Conservation (phyloP, 2,797 vertebrate species). For the Diplodus puntazzo region DNA sequence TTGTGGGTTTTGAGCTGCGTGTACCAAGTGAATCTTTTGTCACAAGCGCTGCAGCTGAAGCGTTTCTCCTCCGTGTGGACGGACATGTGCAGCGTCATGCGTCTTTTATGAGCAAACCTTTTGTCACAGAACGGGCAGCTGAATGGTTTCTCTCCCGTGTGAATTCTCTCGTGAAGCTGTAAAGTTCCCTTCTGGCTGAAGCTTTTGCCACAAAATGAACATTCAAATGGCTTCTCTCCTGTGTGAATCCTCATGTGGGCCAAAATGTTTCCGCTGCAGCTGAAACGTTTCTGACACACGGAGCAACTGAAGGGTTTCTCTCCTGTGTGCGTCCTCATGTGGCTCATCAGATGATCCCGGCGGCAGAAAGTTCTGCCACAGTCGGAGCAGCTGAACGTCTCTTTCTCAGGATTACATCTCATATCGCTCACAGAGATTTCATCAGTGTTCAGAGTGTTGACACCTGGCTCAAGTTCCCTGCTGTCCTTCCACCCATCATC, state of each 20-base stretch:
- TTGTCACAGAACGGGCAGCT: constrained; percentile 35
- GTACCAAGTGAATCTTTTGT: constrained; percentile 45
- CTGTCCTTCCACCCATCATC: neutral
- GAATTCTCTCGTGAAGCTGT: constrained; percentile 15
- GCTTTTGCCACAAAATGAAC: constrained; percentile 13
- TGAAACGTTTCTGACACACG: constrained; percentile 25
- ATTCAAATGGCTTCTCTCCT: constrained; percentile 33
- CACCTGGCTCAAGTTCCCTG: neutral
- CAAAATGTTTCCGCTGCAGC: constrained; percentile 21
- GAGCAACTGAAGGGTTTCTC: constrained; percentile 49
- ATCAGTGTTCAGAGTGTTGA: neutral
- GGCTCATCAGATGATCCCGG: constrained; percentile 42
- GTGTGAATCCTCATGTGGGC: constrained; percentile 56
- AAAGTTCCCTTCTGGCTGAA: constrained; percentile 29
- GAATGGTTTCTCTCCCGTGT: constrained; percentile 46
- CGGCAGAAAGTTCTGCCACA: constrained; percentile 26
- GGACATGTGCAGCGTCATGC: constrained; percentile 45
- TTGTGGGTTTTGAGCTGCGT: constrained; percentile 48
- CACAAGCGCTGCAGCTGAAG: constrained; percentile 25
- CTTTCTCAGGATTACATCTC: neutral
- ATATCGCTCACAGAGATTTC: fast-evolving
- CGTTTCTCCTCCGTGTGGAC: constrained; percentile 57
- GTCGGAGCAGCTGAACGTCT: constrained; percentile 38
- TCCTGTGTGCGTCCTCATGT: constrained; percentile 50
- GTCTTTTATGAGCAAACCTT: constrained; percentile 38